Conservation (phyloP, 2,113 vertebrate species). For the Pao palembangensis region DNA sequence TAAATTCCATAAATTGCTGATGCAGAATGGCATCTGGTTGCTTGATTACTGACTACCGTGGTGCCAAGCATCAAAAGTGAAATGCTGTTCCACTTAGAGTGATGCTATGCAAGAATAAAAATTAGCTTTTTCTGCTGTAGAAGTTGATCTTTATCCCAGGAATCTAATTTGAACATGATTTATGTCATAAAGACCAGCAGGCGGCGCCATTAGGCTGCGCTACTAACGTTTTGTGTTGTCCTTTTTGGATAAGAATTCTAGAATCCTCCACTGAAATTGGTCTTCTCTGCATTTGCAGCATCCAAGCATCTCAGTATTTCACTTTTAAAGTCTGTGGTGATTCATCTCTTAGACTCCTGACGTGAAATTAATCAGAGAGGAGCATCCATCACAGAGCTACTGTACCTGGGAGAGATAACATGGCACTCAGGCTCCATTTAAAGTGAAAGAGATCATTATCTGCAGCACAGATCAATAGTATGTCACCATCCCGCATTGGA, state of each 20-base stretch:
- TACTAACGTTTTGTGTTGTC: too few species aligned
- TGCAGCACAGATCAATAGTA: constrained; percentile 41
- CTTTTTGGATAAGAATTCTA: too few species aligned
- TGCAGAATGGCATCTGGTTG: too few species aligned
- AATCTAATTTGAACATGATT: too few species aligned
- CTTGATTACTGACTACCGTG: background rate
- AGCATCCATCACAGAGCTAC: too few species aligned
- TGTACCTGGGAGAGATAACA: constrained; percentile 1
- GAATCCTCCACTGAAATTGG: background rate
- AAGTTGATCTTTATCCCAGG: too few species aligned
- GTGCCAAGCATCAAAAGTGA: background rate
- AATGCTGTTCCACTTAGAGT: background rate
- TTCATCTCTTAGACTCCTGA: constrained; percentile 51
- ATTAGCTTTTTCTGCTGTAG: too few species aligned
- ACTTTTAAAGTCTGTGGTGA: background rate
- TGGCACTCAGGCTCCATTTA: constrained; percentile 33
- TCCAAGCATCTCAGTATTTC: too few species aligned
- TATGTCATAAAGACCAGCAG: too few species aligned
- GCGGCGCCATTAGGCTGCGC: too few species aligned
- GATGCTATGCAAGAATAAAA: background rate
- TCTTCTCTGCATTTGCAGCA: background rate
- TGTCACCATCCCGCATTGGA: constrained; percentile 11
- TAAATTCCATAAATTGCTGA: background rate
- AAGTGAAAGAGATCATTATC: constrained; percentile 49
- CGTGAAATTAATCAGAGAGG: constrained; percentile 14